phyloP scores from a whole-genome alignment of 2,113 vertebrate species.

The Nothocercus julius region DNA sequence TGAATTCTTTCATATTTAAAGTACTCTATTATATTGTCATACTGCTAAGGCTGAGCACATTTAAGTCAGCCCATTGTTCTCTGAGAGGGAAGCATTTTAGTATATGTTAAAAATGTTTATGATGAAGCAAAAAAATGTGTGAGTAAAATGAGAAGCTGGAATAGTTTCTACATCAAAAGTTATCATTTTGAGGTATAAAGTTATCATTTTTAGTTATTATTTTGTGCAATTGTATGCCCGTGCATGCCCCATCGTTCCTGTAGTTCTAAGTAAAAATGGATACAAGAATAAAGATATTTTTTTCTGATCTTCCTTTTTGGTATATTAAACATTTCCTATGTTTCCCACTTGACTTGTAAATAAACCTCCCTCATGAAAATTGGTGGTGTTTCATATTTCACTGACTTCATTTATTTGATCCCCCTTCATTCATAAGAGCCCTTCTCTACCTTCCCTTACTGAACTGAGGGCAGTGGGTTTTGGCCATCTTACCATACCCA shows the following conservation, averaged over 20 bases:
- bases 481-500: neutral
- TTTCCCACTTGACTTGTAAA: neutral
- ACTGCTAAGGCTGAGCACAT: neutral
- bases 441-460: neutral
- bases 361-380: neutral
- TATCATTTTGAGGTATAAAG: neutral
- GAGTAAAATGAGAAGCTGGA: neutral
- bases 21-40: neutral
- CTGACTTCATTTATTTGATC: neutral
- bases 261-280: neutral
- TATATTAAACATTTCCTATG: neutral
- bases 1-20: neutral
- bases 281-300: neutral
- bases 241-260: neutral
- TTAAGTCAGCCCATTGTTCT: neutral
- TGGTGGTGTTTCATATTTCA: neutral
- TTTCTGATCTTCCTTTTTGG: neutral
- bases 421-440: neutral
- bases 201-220: too few relatives aligned
- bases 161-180: neutral
- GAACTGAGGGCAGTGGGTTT: neutral
- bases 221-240: neutral
- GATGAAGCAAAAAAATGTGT: neutral
- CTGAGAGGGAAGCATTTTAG: neutral
- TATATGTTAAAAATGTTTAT: neutral